Base-by-base conservation (phyloP, 53 echinoderm and acorn worm genomes). In the Echinarachnius parma region DNA sequence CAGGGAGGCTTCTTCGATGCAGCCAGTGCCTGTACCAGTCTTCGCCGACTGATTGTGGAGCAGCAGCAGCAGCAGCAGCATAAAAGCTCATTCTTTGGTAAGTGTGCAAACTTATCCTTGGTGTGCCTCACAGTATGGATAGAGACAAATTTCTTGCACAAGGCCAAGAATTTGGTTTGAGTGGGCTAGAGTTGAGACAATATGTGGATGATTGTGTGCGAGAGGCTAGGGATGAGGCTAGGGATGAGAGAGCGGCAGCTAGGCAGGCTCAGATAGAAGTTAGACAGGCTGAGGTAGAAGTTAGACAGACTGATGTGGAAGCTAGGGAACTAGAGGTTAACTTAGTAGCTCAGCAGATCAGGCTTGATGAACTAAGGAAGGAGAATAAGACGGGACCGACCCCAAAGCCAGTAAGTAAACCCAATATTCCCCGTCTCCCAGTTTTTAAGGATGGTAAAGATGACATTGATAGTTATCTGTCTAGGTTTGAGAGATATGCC, bases 401-500 rank as follows among this genome's bases (percentile, higher is more conserved):
- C 4, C 50, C 24, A 15, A 10, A 20, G 47, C 25, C 19, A 49
- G 5, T 19, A 53, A 22, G 16, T 47, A 46, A 19, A 27, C 52
- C 57, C 8, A 81, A 66, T 27, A 81, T 81, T 53, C 84, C 84
- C 10, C 70, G 39, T 27, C 59, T 86, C 33, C 87, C 83, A 9
- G 57, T 48, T 60, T 89, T 89, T 50, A 75, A 89, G 47, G 84
- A 76, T 27, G 54, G 66, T 29, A 66, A 60, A 21, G 84, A 89
- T 48, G 84, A 84, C 27, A 74, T 81, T 21, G 85, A 89, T 66
- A 76, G 78, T 21, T 85, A 84, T 28, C 45, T 89, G 14, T 69
- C 48, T 49, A 70, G 85, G 18, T 81, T 89, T 65, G 78, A 85
- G 50, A 64, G 74, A 64, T 81, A 78, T 78, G 80, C 80, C 31